Percentiles rank a stretch among this genome's conserved stretches.
Evolutionary conservation across 2,888 invertebrate species (phyloP).

Genomic region (Portevinia maculata): DNA sequence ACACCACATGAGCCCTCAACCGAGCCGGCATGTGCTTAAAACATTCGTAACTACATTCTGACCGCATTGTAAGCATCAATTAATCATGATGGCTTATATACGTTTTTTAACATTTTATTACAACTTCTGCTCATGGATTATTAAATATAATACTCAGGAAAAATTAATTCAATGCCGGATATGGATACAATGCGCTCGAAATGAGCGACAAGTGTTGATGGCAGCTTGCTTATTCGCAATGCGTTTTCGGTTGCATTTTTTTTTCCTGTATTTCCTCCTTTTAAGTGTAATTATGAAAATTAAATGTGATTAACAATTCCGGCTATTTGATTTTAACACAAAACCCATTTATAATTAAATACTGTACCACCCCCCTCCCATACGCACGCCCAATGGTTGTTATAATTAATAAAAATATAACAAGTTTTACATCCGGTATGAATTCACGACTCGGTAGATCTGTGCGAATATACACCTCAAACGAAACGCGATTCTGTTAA

Average conservation of each 20-base stretch:
- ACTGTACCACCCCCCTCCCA: background rate
- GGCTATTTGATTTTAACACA: slow-evolving; percentile 36
- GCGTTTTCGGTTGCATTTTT: background rate
- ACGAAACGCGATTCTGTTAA: slow-evolving; percentile 33
- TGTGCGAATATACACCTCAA: slow-evolving; percentile 23
- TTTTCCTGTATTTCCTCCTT: slow-evolving; percentile 28
- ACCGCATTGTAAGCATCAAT: slow-evolving; percentile 59
- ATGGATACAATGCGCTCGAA: slow-evolving; percentile 57
- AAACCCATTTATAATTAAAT: slow-evolving; percentile 53
- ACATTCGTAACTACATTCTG: slow-evolving; percentile 16
- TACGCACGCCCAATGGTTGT: slow-evolving; percentile 20
- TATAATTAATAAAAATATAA: slow-evolving; percentile 42
- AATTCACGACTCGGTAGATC: slow-evolving; percentile 15
- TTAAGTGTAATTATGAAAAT: slow-evolving; percentile 70
- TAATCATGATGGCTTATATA: slow-evolving; percentile 34
- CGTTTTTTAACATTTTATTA: slow-evolving; percentile 5
- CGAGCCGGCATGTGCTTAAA: slow-evolving; percentile 27
- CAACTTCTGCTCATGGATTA: slow-evolving; percentile 24
- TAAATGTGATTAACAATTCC: slow-evolving; percentile 67
- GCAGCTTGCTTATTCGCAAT: slow-evolving; percentile 46
- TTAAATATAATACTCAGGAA: slow-evolving; percentile 59
- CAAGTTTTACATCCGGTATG: slow-evolving; percentile 50
- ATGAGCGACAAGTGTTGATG: slow-evolving; percentile 61
- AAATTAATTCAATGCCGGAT: slow-evolving; percentile 50
- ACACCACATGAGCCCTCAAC: slow-evolving; percentile 26